Conservation (phyloP, 1,140 invertebrate genomes). For the Marisa cornuarietis region DNA sequence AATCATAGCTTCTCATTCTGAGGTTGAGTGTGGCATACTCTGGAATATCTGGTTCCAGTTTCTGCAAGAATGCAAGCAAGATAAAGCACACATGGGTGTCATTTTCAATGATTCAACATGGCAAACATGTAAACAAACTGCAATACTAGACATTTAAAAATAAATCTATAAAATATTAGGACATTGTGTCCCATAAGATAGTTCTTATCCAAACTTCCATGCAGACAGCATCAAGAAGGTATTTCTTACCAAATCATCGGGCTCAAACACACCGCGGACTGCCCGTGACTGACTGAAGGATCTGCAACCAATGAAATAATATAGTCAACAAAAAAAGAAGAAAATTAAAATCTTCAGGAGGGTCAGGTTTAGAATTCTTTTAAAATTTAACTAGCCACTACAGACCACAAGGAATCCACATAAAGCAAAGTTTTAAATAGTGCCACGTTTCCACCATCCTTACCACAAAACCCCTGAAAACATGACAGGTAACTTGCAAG, state of each 20-base stretch:
- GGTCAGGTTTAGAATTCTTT: too few species aligned
- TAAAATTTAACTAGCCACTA: too few species aligned
- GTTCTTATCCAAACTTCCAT: neutral
- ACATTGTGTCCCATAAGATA: neutral
- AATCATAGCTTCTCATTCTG: slow-evolving; percentile 84
- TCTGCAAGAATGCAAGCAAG: slow-evolving; percentile 32
- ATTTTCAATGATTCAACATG: neutral
- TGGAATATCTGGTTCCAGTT: slow-evolving; percentile 66
- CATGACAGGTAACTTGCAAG: too few species aligned
- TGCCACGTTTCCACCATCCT: too few species aligned
- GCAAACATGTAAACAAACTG: too few species aligned
- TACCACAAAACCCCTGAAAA: too few species aligned
- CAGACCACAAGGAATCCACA: too few species aligned
- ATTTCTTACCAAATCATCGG: slow-evolving; percentile 26
- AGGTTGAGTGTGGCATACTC: slow-evolving; percentile 80
- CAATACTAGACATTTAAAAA: too few species aligned
- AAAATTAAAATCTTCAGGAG: too few species aligned
- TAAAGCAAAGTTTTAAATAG: too few species aligned
- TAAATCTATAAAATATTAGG: neutral
- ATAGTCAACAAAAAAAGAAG: neutral
- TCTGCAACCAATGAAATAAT: neutral
- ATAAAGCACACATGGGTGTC: neutral
- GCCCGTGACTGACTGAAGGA: neutral
- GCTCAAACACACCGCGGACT: slow-evolving; percentile 22
- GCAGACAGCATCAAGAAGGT: too few species aligned